Evolutionary conservation across 2,797 vertebrate genomes (phyloP), one percentile per base, ranked within the genome.

Genomic region (Glossophaga mutica): DNA sequence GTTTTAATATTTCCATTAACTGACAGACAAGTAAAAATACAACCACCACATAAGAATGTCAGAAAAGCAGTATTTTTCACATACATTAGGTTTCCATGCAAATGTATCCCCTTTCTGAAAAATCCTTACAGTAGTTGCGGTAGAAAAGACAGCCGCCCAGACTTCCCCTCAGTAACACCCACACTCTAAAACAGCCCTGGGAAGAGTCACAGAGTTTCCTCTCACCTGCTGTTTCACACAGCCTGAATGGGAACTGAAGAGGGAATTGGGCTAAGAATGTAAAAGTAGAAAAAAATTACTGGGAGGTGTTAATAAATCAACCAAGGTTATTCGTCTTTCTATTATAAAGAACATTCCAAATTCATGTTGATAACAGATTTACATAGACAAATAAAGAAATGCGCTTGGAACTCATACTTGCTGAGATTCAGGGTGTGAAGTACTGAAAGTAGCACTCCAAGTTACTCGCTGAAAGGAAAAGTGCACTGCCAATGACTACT

Each of bases 271-370:
- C 15, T 50, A 85, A 93, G 55, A 59, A 82, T 34, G 78, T 21
- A 42, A 52, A 59, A 74, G 9, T 6, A 34, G 32, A 9, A 87
- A 48, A 73, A 76, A 88, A 65, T 11, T 48, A 16, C 76, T 55
- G 50, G 32, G 22, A 48, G 50, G 14, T 65, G 7, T 57, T 76
- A 77, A 87, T 42, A 93, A 90, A 55, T 83, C 62, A 86, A 29
- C 22, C 32, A 46, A 89, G 48, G 42, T 29, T 65, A 71, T 46
- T 12, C 16, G 81, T 90, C 37, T 92, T 19, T 84, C 52, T 77
- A 57, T 82, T 94, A 68, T 44, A 90, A 68, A 82, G 50, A 88
- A 39, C 77, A 94, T 82, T 93, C 44, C 57, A 94, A 95, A 90
- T 85, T 86, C 62, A 67, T 52, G 78, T 37, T 81, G 78, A 81